Evolutionary conservation across 2,113 vertebrate genomes (phyloP).

Genomic region (Pyxicephalus adspersus): DNA sequence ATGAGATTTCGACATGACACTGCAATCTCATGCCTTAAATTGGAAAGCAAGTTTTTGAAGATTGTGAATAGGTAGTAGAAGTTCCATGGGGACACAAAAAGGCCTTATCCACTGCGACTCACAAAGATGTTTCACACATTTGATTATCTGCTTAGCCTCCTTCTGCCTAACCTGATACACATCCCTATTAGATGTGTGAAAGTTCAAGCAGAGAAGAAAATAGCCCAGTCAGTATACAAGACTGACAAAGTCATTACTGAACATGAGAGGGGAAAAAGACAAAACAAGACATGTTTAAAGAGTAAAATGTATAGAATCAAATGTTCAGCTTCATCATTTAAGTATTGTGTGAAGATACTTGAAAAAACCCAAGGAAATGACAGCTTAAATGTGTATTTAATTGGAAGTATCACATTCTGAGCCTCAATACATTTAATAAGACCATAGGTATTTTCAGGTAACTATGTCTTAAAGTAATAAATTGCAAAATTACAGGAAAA

Average conservation of each 20-base stretch:
- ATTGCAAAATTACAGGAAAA: too few relatives aligned
- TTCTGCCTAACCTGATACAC: conserved; percentile 48
- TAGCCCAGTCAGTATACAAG: conserved; percentile 30
- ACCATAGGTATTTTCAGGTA: too few relatives aligned
- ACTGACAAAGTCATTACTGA: conserved; percentile 22
- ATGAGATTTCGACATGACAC: neutral
- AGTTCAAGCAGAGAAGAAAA: conserved; percentile 50
- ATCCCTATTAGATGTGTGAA: conserved; percentile 52
- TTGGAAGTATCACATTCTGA: neutral
- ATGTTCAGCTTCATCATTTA: neutral
- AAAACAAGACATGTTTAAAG: neutral
- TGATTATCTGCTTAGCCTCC: conserved; percentile 49
- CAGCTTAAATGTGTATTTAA: neutral
- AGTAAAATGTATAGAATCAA: neutral
- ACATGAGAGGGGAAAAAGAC: conserved; percentile 21
- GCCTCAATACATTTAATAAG: too few relatives aligned
- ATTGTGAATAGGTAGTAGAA: conserved; percentile 1
- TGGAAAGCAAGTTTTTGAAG: conserved; percentile 31
- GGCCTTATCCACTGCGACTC: conserved; percentile 20
- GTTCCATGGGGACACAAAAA: conserved; percentile 29
- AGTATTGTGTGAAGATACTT: neutral
- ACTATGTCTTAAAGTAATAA: too few relatives aligned
- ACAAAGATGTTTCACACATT: conserved; percentile 45
- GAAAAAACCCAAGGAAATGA: neutral
- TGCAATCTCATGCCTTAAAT: conserved; percentile 32